Conservation (phyloP, 2,797 vertebrate species). For the Periophthalmus magnuspinnatus region DNA sequence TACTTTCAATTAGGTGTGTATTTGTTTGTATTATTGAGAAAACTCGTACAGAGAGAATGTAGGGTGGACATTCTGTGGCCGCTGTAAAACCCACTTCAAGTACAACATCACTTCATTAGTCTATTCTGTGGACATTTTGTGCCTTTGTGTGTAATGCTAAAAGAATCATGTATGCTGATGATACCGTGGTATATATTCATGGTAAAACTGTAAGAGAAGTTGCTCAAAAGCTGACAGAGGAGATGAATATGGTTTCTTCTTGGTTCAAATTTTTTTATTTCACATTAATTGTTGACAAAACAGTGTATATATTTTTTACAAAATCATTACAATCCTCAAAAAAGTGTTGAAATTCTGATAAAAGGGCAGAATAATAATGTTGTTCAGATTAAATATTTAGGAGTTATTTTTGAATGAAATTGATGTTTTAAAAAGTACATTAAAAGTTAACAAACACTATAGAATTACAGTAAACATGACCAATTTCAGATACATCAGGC, state of each 20-base stretch:
- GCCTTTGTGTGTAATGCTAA: no score
- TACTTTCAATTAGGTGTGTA: conserved; percentile 89
- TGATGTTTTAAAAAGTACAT: not conserved
- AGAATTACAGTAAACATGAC: not conserved
- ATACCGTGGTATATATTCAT: no score
- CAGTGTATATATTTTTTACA: no score
- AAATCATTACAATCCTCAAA: no score
- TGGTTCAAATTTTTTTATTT: no score
- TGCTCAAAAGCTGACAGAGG: not conserved
- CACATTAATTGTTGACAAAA: no score
- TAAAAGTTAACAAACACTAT: not conserved
- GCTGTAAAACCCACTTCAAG: not conserved
- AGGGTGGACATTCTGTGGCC: not conserved
- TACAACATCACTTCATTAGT: not conserved
- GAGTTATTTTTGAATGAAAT: not conserved
- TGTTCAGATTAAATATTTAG: no score
- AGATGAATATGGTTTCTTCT: no score
- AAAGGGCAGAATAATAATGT: no score
- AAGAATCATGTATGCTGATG: no score
- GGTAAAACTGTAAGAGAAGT: no score
- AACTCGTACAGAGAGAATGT: not conserved
- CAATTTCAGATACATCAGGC: not conserved
- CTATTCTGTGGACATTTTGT: not conserved
- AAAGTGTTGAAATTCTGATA: no score
- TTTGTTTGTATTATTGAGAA: not conserved